phyloP scores from a whole-genome alignment of 2,888 invertebrate species.

The Stegana nigrithorax region DNA sequence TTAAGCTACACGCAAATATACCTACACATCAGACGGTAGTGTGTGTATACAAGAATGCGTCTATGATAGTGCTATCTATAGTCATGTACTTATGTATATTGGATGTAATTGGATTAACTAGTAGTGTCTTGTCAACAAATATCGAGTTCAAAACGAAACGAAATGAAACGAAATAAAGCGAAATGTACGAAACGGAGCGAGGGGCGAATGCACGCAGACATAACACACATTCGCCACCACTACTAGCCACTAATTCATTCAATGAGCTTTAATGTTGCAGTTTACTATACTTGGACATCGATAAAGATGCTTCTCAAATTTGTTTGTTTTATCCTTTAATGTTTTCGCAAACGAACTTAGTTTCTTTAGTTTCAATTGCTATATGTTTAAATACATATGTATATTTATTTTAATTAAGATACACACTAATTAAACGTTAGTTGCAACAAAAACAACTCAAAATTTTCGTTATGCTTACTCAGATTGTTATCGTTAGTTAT shows the following conservation, averaged over 20 bases:
- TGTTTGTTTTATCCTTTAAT: conserved; percentile 9
- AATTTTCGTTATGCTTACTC: conserved; percentile 12
- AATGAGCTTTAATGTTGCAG: conserved; percentile 40
- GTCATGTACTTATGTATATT: neutral
- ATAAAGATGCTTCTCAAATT: too few relatives aligned
- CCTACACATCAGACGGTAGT: too few relatives aligned
- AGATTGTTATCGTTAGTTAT: conserved; percentile 30
- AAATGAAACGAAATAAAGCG: too few relatives aligned
- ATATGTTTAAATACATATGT: too few relatives aligned
- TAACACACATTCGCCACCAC: conserved; percentile 36
- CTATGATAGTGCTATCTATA: too few relatives aligned
- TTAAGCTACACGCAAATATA: too few relatives aligned
- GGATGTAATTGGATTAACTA: conserved; percentile 50
- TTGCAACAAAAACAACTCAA: conserved; percentile 17
- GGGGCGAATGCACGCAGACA: conserved; percentile 2
- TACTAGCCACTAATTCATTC: conserved; percentile 50
- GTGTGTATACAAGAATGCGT: too few relatives aligned
- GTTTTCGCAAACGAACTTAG: conserved; percentile 19
- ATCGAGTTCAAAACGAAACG: conserved; percentile 22
- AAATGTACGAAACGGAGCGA: too few relatives aligned
- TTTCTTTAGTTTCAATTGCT: neutral
- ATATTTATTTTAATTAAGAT: conserved; percentile 60
- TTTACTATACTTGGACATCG: conserved; percentile 3
- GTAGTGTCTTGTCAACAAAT: conserved; percentile 29
- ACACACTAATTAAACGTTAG: conserved; percentile 50